phyloP scores from a whole-genome alignment of 2,113 vertebrate genomes.

The Himantopus leucocephalus region DNA sequence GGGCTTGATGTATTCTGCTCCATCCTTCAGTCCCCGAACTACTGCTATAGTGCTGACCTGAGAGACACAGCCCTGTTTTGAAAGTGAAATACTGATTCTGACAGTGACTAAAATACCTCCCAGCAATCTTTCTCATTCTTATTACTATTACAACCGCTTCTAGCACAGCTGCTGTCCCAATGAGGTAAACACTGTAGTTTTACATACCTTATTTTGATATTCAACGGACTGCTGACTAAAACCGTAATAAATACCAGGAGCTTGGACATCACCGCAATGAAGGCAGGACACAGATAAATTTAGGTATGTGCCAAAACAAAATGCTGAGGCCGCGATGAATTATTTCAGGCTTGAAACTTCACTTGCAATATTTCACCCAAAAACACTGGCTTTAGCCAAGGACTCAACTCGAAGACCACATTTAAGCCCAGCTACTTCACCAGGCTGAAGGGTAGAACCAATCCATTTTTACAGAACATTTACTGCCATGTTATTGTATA shows the following conservation, averaged over 20 bases:
- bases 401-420: neutral
- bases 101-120: neutral
- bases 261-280: neutral
- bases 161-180: neutral
- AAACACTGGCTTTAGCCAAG: neutral
- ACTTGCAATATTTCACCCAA: slow-evolving; percentile 2
- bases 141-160: neutral
- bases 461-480: neutral
- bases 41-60: neutral
- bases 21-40: neutral
- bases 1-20: neutral
- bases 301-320: neutral
- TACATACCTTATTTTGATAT: neutral
- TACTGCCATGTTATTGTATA: neutral
- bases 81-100: neutral
- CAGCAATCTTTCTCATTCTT: neutral
- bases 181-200: neutral
- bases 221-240: slow-evolving; percentile 25
- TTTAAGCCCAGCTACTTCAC: neutral
- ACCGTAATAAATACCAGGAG: neutral
- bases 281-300: neutral
- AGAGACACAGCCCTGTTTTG: neutral
- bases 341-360: neutral
- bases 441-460: neutral
- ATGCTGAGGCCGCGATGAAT: neutral